phyloP scores from a whole-genome alignment of 1,140 invertebrate species.

The Eumaeus atala region DNA sequence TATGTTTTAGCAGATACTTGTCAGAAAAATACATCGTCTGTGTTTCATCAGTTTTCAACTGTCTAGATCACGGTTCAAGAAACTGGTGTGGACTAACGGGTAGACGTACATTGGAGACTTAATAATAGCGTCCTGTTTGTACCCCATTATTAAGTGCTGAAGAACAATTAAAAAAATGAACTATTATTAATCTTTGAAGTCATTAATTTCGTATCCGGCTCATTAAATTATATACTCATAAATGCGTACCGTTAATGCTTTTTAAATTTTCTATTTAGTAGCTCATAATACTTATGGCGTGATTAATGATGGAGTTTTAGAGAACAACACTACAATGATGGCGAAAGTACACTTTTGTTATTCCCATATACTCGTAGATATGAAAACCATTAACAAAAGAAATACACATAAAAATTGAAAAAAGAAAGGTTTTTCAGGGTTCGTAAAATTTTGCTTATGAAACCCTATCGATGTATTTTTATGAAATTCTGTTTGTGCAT shows the following conservation, averaged over 20 bases:
- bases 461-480: constrained; percentile 5
- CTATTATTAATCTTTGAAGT: no score
- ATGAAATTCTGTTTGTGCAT: constrained; percentile 9
- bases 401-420: not conserved
- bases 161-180: no score
- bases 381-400: constrained; percentile 3
- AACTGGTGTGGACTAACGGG: no score
- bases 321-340: not conserved
- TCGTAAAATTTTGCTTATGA: constrained; percentile 3
- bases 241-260: not conserved
- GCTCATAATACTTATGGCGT: not conserved
- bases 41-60: no score
- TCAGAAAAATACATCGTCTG: no score
- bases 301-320: not conserved
- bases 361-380: not conserved
- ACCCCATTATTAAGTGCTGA: no score
- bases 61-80: no score
- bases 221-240: no score
- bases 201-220: no score
- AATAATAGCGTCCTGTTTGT: no score
- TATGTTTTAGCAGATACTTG: no score
- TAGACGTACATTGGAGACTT: no score
- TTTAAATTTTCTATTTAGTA: not conserved
- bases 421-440: not conserved
- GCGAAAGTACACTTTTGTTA: not conserved